phyloP scores from a whole-genome alignment of 2,888 invertebrate genomes.

The Belgica antarctica region DNA sequence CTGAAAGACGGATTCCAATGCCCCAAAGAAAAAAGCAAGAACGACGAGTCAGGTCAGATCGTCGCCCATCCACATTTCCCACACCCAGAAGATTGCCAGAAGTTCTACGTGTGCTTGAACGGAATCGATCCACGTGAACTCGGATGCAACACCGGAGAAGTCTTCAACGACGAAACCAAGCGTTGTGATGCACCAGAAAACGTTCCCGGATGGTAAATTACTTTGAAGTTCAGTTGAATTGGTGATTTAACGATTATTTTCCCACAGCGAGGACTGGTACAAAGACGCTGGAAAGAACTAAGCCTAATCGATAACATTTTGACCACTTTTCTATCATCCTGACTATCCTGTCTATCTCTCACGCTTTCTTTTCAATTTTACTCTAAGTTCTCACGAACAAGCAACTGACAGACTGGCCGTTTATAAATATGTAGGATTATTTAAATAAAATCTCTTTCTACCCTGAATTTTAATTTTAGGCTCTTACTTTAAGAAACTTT shows the following conservation, averaged over 20 bases:
- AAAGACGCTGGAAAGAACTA: slow-evolving; percentile 71
- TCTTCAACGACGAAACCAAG: slow-evolving; percentile 83
- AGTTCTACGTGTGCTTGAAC: slow-evolving; percentile 87
- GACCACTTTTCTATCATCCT: no score
- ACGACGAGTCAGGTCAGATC: slow-evolving; percentile 67
- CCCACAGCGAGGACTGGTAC: slow-evolving; percentile 81
- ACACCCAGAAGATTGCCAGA: slow-evolving; percentile 84
- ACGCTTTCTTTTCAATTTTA: slow-evolving; percentile 50
- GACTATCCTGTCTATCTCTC: slow-evolving; percentile 57
- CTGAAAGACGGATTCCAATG: slow-evolving; percentile 82
- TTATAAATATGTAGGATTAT: slow-evolving; percentile 25
- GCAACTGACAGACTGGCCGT: slow-evolving; percentile 43
- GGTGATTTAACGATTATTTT: slow-evolving; percentile 13
- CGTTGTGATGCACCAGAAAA: slow-evolving; percentile 88
- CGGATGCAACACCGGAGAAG: slow-evolving; percentile 81
- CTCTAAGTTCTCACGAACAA: no score
- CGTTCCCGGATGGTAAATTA: slow-evolving; percentile 79
- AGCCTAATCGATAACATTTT: no score
- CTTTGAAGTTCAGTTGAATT: slow-evolving; percentile 31
- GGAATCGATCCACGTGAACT: slow-evolving; percentile 83
- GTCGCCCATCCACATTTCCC: slow-evolving; percentile 82
- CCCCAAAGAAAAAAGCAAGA: slow-evolving; percentile 64
- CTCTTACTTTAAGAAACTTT: slow-evolving; percentile 24
- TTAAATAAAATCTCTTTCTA: slow-evolving; percentile 32
- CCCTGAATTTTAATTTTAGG: neutral